A percentile compares a stretch with the other conserved stretches of the same genome.
Conservation (phyloP, 2,888 invertebrate genomes). For the Xiphydria camelus region DNA sequence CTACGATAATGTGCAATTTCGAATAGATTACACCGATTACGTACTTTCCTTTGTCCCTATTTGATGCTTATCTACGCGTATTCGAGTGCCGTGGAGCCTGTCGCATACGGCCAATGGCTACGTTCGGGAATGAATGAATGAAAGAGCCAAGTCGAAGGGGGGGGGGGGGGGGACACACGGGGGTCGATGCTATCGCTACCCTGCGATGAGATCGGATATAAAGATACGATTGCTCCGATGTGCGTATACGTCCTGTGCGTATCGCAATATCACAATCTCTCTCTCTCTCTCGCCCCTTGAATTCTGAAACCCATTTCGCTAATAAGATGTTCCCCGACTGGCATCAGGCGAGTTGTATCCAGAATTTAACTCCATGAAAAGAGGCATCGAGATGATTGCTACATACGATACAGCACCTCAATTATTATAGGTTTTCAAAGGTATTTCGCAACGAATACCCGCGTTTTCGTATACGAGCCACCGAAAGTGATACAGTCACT, state of each 20-base stretch:
- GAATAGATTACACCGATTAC: slow-evolving; percentile 19
- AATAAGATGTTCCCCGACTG: slow-evolving; percentile 41
- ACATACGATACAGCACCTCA: too few relatives aligned
- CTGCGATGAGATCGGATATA: slow-evolving; percentile 41
- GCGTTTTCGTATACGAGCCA: too few relatives aligned
- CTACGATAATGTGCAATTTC: slow-evolving; percentile 27
- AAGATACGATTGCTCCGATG: slow-evolving; percentile 44
- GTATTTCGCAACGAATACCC: too few relatives aligned
- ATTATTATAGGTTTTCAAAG: too few relatives aligned
- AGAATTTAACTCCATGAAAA: too few relatives aligned
- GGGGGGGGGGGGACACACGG: slow-evolving; percentile 32
- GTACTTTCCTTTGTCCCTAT: neutral
- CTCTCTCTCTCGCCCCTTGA: neutral
- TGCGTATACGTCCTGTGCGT: slow-evolving; percentile 20
- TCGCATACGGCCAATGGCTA: slow-evolving; percentile 20
- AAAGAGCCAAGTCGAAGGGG: slow-evolving; percentile 44
- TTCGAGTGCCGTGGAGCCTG: neutral
- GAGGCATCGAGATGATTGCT: too few relatives aligned
- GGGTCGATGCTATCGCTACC: slow-evolving; percentile 9
- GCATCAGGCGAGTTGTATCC: too few relatives aligned
- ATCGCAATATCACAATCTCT: too few relatives aligned
- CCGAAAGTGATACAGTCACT: too few relatives aligned
- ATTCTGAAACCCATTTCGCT: slow-evolving; percentile 38
- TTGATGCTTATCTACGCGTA: neutral
- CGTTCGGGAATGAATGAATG: slow-evolving; percentile 30